Percentiles rank a stretch among this genome's conserved stretches.
Evolutionary conservation across 2,113 vertebrate genomes (phyloP).

Genomic region (Petrocephalus zakoni): DNA sequence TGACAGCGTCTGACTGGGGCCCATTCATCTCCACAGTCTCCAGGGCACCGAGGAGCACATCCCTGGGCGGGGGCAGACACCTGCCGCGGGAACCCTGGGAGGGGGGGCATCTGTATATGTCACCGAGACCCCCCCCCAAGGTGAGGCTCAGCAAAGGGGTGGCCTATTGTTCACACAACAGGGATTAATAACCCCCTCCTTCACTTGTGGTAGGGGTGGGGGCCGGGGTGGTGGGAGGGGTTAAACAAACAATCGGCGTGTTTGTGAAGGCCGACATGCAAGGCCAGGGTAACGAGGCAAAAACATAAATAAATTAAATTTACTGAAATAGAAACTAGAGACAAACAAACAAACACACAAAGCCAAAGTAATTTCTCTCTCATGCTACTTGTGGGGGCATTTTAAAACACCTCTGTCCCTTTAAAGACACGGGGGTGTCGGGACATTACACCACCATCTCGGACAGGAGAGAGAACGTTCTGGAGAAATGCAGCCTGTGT

Average conservation of each 20-base stretch:
- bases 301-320: constrained; percentile 10
- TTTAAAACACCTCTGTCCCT: neutral
- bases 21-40: constrained; percentile 56
- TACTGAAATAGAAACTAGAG: neutral
- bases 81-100: constrained; percentile 42
- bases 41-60: constrained; percentile 40
- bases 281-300: constrained; percentile 60
- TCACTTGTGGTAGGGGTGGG: constrained; percentile 38
- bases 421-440: neutral
- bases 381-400: neutral
- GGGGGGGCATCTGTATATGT: constrained; percentile 65
- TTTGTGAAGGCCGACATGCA: constrained; percentile 60
- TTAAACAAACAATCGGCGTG: constrained; percentile 67
- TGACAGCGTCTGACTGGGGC: constrained; percentile 51
- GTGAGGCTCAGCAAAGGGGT: constrained; percentile 58
- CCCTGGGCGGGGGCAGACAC: constrained; percentile 38
- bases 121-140: constrained; percentile 58
- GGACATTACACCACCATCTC: neutral
- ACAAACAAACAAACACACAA: too few relatives aligned
- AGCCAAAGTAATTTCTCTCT: too few relatives aligned
- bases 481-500: neutral
- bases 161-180: constrained; percentile 65
- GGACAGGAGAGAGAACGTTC: neutral
- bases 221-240: constrained; percentile 55
- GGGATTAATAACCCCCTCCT: constrained; percentile 63